Evolutionary conservation across 2,888 invertebrate species (phyloP).

Genomic region (Tanypteryx hageni): DNA sequence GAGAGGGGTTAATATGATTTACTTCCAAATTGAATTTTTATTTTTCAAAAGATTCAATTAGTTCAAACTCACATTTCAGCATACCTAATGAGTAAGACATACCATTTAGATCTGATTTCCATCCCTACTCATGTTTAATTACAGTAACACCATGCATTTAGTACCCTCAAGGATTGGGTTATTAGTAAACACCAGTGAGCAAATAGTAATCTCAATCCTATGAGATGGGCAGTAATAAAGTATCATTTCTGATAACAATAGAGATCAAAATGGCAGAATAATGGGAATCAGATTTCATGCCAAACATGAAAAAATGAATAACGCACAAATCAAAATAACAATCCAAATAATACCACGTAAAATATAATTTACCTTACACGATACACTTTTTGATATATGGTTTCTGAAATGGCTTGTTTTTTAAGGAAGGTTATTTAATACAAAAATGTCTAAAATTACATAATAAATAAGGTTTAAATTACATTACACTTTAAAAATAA

Average conservation of each 20-base stretch:
- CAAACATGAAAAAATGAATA: constrained; percentile 56
- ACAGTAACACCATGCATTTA: constrained; percentile 61
- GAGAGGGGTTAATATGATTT: constrained; percentile 54
- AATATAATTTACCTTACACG: constrained; percentile 56
- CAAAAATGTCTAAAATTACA: constrained; percentile 46
- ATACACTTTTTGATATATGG: constrained; percentile 52
- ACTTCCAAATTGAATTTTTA: constrained; percentile 61
- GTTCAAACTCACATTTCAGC: constrained; percentile 61
- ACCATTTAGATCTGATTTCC: constrained; percentile 60
- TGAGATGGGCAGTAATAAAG: constrained; percentile 62
- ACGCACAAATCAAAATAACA: constrained; percentile 36
- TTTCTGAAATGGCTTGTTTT: constrained; percentile 43
- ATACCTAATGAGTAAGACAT: constrained; percentile 60
- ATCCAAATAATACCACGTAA: constrained; percentile 55
- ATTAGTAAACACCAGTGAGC: constrained; percentile 61
- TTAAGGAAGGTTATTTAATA: constrained; percentile 11
- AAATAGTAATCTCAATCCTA: constrained; percentile 63
- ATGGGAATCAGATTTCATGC: constrained; percentile 53
- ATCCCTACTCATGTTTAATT: constrained; percentile 63
- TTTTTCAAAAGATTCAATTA: constrained; percentile 63
- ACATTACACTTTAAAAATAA: constrained; percentile 51
- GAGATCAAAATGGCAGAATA: constrained; percentile 62
- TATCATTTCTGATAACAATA: constrained; percentile 61
- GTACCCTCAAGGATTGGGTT: constrained; percentile 63
- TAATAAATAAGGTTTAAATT: constrained; percentile 49